Evolutionary conservation across 2,797 vertebrate species (phyloP), one percentile per base, ranked within the genome.

Genomic region (Phoeniculus purpureus): DNA sequence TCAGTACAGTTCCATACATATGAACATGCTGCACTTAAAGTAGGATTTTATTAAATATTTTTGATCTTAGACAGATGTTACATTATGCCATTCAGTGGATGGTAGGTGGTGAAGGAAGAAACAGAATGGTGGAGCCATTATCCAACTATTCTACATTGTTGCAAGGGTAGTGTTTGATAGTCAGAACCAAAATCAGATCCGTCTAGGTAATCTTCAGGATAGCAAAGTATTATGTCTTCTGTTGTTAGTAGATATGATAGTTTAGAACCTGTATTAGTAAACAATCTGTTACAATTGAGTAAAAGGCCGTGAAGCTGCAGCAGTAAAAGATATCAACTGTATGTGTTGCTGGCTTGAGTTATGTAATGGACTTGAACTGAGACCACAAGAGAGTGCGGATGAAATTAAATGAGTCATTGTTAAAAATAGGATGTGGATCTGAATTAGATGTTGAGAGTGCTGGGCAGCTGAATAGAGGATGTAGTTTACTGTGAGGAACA

Each of bases 321-420:
- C 5, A 76, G 20, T 40, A 82, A 79, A 92, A 90, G 65, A 14
- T 2, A 31, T 26, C 67, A 77, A 12, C 68, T 48, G 21, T 74
- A 31, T 56, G 9, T 82, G 91, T 89, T 80, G n/a, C 23, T 65
- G 31, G 14, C 20, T 82, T 87, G 51, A 59, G 19, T 90, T 92
- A 70, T 54, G 21, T 85, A 93, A 89, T 43, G 74, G 56, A 40
- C 55, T 90, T 90, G 68, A 93, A 82, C 65, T 52, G 61, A 88
- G 68, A 79, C 55, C 6, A 4, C 62, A 47, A 50, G 65, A 90
- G 48, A 26, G 27, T 77, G 54, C 93, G 61, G 68, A 77, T 66
- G 81, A 93, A 90, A 95, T 95, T 71, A 76, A 87, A 77, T 92
- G 94, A 94, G 78, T 93, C 86, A 68, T 29, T 91, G 88, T 91